phyloP scores from a whole-genome alignment of 1,140 invertebrate genomes.

The Coptotermes formosanus region DNA sequence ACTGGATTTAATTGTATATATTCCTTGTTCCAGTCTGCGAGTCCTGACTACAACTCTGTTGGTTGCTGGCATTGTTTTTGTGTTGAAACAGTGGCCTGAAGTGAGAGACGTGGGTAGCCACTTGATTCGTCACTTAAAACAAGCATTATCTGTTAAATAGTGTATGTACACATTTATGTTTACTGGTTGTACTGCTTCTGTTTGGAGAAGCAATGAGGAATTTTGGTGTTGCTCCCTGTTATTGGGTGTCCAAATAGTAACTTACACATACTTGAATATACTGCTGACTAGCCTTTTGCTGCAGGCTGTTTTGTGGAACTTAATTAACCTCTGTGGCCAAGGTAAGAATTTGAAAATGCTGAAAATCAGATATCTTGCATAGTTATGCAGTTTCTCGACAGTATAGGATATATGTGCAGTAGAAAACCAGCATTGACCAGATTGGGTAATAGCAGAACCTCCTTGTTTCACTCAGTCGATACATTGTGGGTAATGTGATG shows the following conservation, averaged over 20 bases:
- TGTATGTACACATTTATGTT: background rate
- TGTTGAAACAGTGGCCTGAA: constrained; percentile 86
- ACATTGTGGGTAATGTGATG: too few relatives aligned
- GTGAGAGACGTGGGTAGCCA: constrained; percentile 72
- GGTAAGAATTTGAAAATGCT: too few relatives aligned
- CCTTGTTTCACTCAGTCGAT: too few relatives aligned
- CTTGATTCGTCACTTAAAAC: constrained; percentile 65
- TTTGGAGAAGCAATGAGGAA: background rate
- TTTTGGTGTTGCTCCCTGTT: background rate
- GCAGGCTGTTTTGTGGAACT: too few relatives aligned
- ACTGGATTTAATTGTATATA: constrained; percentile 36
- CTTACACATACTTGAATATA: background rate
- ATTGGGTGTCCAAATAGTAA: background rate
- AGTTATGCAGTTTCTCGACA: too few relatives aligned
- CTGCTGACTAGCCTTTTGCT: too few relatives aligned
- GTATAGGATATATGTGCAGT: too few relatives aligned
- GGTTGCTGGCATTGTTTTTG: constrained; percentile 75
- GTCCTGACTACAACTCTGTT: constrained; percentile 79
- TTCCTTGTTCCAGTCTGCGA: constrained; percentile 65
- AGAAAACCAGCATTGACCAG: too few relatives aligned
- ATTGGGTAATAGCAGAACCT: too few relatives aligned
- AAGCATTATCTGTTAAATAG: constrained; percentile 63
- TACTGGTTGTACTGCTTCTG: background rate
- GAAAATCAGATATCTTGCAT: too few relatives aligned
- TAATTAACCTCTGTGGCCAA: too few relatives aligned